Base-by-base conservation (phyloP, 2,113 vertebrate species). In the Oryzias melastigma region DNA sequence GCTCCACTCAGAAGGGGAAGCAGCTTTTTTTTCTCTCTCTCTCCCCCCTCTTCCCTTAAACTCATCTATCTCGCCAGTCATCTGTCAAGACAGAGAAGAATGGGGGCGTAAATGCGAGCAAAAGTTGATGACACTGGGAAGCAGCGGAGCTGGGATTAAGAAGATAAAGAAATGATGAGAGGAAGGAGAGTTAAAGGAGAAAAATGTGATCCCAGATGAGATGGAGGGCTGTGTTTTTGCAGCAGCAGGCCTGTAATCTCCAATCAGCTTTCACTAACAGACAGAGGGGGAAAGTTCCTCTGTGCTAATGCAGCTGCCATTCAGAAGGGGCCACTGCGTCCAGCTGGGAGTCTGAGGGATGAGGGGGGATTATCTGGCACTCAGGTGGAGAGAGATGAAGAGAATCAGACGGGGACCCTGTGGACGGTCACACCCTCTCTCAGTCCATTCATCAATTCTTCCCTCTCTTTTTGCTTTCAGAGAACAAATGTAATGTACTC, bases 201-300 rank as follows among this genome's bases (percentile, higher is more conserved):
- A 65, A 63, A 77, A 62, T 68, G 82, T 77, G 81, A 87, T 81
- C 78, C 78, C 58, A 80, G 81, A 80, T 80, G 77, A 85, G 73
- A 87, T 83, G 81, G 74, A 71, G 72, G 71, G 73, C 65, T 72
- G 70, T 78, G 69, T 80, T 61, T 62, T 53, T 72, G 51, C 70
- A 65, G 40, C 68, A 78, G 40, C 68, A 78, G 82, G 82, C 80
- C 76, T 69, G 57, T 89, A 89, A 90, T 89, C 83, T 89, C 84
- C 84, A 87, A 91, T 90, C 88, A 90, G 85, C 78, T 88, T 87
- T 83, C 77, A 78, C 86, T 80, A 87, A 85, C 78, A 86, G 81
- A 86, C 76, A 75, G 77, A 75, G 48, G 82, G 77, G 78, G 75
- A 83, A 81, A 69, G 83, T 87, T 86, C 73, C 74, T 86, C 35